Conservation (phyloP, 2,797 vertebrate species). For the Hemibagrus guttatus region DNA sequence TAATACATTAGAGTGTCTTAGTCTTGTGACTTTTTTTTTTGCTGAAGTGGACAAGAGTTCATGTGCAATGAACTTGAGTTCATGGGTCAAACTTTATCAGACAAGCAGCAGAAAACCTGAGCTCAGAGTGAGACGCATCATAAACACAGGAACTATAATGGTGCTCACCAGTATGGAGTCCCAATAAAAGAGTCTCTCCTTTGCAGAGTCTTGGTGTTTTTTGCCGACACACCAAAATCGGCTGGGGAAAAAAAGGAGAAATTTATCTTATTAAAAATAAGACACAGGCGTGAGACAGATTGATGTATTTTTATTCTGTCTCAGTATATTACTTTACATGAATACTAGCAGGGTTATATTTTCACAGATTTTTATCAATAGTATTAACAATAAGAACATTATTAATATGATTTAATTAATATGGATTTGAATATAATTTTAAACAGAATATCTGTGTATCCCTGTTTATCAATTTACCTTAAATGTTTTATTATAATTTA, state of each 20-base stretch:
- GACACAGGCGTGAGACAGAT: background rate
- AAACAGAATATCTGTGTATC: background rate
- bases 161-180: conserved; percentile 95
- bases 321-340: background rate
- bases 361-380: background rate
- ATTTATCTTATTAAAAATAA: background rate
- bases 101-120: background rate
- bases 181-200: conserved; percentile 93
- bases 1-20: background rate
- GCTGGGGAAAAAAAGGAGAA: conserved; percentile 68
- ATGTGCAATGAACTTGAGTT: background rate
- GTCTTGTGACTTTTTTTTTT: background rate
- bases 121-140: background rate
- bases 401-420: too few species aligned
- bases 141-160: background rate
- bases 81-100: conserved; percentile 8
- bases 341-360: background rate
- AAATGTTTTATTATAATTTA: background rate
- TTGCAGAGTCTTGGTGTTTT: conserved; percentile 79
- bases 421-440: background rate
- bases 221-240: conserved; percentile 97
- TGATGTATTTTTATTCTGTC: background rate
- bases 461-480: background rate
- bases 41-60: background rate
- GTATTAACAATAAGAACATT: background rate